Conservation (phyloP, 2,888 invertebrate species). For the Neocrepidodera transversa region DNA sequence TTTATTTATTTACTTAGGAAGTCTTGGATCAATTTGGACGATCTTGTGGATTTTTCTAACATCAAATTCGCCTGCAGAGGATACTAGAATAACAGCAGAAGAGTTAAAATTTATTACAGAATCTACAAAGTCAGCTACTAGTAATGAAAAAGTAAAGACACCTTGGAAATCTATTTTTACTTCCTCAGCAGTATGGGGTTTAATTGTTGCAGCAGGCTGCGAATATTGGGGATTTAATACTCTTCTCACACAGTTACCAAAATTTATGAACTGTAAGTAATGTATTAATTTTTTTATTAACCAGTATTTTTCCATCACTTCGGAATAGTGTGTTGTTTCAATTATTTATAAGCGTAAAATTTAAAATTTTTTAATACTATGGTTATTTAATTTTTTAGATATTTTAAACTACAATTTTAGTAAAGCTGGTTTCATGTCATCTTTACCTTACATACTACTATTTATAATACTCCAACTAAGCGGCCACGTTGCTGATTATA, state of each 20-base stretch:
- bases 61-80: too few species aligned
- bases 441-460: conserved; percentile 89
- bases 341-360: too few species aligned
- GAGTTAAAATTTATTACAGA: too few species aligned
- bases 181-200: conserved; percentile 83
- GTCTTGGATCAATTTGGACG: too few species aligned
- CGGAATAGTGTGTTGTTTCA: too few species aligned
- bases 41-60: too few species aligned
- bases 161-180: conserved; percentile 80
- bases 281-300: too few species aligned
- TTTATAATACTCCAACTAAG: conserved; percentile 78
- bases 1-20: conserved; percentile 70
- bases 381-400: conserved; percentile 62
- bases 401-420: conserved; percentile 73
- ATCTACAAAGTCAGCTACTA: too few species aligned
- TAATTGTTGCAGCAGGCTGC: conserved; percentile 82
- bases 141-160: conserved; percentile 63
- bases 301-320: too few species aligned
- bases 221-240: conserved; percentile 93
- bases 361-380: not conserved
- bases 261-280: conserved; percentile 35
- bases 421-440: conserved; percentile 83
- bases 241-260: conserved; percentile 56
- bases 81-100: too few species aligned
- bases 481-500: conserved; percentile 83